phyloP scores from a whole-genome alignment of 1,140 invertebrate species.

The Philotrypesis tridentata region DNA sequence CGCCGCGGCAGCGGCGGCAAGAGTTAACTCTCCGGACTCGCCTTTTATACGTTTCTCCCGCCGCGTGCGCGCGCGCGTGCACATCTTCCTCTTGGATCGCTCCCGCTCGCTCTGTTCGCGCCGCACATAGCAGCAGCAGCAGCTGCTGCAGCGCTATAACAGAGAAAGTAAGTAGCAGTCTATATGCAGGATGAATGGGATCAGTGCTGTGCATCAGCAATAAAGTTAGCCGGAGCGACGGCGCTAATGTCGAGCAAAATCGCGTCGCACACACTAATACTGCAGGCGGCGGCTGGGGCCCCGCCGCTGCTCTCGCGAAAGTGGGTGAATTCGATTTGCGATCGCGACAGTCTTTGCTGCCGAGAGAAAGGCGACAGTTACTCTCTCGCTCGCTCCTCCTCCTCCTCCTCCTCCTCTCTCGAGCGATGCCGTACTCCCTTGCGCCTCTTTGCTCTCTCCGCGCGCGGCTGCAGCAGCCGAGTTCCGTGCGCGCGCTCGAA shows the following conservation, averaged over 20 bases:
- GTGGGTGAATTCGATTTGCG: slow-evolving; percentile 66
- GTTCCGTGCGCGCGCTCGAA: not conserved
- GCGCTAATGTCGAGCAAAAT: slow-evolving; percentile 70
- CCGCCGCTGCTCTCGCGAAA: slow-evolving; percentile 50
- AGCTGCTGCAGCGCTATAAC: too few relatives aligned
- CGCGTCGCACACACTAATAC: slow-evolving; percentile 25
- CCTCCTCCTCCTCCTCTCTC: too few relatives aligned
- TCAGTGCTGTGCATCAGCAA: slow-evolving; percentile 49
- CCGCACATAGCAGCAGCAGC: too few relatives aligned
- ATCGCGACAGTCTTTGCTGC: slow-evolving; percentile 32
- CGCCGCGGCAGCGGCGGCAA: not conserved
- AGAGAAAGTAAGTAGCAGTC: too few relatives aligned
- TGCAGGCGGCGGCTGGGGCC: too few relatives aligned
- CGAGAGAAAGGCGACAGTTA: not conserved
- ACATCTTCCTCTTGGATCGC: too few relatives aligned
- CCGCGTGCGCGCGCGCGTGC: too few relatives aligned
- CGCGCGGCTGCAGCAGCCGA: not conserved
- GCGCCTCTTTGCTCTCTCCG: not conserved
- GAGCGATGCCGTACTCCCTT: not conserved
- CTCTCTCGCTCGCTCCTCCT: too few relatives aligned
- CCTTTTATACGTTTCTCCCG: not conserved
- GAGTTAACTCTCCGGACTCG: not conserved
- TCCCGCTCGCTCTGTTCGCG: too few relatives aligned
- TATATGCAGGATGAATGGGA: not conserved
- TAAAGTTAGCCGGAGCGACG: slow-evolving; percentile 67